Evolutionary conservation across 2,888 invertebrate species (phyloP).

Genomic region (Lissonota sp.): DNA sequence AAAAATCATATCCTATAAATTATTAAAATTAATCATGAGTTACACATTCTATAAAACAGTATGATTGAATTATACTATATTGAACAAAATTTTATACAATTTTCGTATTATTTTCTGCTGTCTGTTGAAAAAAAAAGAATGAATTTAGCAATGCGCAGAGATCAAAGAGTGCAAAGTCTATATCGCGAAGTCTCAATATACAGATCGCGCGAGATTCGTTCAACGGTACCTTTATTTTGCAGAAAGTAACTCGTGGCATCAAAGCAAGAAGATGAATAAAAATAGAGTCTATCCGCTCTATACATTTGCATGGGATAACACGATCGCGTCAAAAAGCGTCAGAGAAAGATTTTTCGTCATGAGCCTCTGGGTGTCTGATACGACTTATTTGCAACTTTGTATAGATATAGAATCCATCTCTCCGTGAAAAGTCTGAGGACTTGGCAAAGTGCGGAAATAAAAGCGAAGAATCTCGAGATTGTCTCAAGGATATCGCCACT

Average conservation of each 20-base stretch:
- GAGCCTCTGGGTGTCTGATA: not conserved
- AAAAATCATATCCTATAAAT: too few species aligned
- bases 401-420: not conserved
- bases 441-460: conserved; percentile 49
- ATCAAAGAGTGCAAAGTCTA: too few species aligned
- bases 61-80: too few species aligned
- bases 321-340: conserved; percentile 41
- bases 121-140: too few species aligned
- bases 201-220: conserved; percentile 34
- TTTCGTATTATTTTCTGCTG: too few species aligned
- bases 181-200: not conserved
- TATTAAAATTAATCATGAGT: too few species aligned
- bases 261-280: conserved; percentile 42
- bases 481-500: conserved; percentile 38
- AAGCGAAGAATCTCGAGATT: conserved; percentile 35
- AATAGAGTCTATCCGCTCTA: conserved; percentile 34
- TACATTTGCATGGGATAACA: conserved; percentile 7
- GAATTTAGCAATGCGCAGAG: too few species aligned
- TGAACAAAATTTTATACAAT: too few species aligned
- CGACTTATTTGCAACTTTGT: not conserved
- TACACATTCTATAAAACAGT: too few species aligned
- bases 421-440: conserved; percentile 16
- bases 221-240: conserved; percentile 47
- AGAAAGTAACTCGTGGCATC: conserved; percentile 47
- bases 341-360: conserved; percentile 13